Conservation (phyloP, 2,113 vertebrate species). For the Muntiacus reevesi region DNA sequence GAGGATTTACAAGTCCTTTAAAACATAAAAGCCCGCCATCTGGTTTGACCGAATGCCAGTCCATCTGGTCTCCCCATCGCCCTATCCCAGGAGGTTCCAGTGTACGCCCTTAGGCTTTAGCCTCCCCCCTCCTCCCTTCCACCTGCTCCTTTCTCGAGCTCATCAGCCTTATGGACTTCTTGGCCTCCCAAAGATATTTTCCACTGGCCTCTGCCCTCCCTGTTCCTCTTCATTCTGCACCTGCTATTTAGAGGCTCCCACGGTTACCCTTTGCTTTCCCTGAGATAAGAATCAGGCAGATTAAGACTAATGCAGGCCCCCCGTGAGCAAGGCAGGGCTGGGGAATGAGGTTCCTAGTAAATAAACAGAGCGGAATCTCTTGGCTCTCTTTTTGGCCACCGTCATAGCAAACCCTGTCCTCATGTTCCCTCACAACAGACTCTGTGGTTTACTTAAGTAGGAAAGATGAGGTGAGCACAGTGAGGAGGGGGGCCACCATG, state of each 20-base stretch:
- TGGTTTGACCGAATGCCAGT: conserved; percentile 40
- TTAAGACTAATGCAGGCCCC: neutral
- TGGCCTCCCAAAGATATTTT: conserved; percentile 35
- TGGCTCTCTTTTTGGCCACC: conserved; percentile 37
- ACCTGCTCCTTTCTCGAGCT: neutral
- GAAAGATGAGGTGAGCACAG: neutral
- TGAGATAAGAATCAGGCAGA: neutral
- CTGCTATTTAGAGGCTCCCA: neutral
- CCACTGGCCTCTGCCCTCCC: neutral
- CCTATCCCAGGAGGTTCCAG: neutral
- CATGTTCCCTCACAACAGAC: neutral
- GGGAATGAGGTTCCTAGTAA: neutral
- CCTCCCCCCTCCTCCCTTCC: neutral
- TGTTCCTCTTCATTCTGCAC: neutral
- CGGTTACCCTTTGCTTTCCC: conserved; percentile 6
- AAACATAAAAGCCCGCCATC: conserved; percentile 62
- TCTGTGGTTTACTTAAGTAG: neutral
- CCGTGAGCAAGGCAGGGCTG: neutral
- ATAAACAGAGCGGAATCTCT: conserved; percentile 15
- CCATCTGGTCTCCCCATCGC: conserved; percentile 37
- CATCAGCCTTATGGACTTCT: conserved; percentile 33
- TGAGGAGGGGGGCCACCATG: fast-evolving
- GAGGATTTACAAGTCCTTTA: conserved; percentile 60
- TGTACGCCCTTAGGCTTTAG: neutral
- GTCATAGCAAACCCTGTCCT: neutral